phyloP scores from a whole-genome alignment of 2,888 invertebrate species.

The Cryptocephalus primarius region DNA sequence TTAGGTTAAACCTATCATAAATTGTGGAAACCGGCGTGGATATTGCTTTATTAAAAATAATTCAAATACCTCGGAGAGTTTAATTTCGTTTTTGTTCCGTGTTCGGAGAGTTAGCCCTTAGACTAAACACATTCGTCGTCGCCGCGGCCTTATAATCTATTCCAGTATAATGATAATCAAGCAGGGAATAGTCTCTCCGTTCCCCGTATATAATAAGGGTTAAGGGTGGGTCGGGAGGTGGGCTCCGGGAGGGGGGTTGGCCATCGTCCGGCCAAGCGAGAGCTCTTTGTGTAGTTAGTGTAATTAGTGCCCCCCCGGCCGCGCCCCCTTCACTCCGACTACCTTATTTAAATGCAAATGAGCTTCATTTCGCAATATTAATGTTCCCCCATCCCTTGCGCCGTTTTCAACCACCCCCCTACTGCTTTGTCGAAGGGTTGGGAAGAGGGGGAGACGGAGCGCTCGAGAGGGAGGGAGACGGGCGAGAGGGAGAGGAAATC shows the following conservation, averaged over 20 bases:
- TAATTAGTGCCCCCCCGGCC: conserved; percentile 37
- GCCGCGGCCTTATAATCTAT: conserved; percentile 34
- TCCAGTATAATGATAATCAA: conserved; percentile 37
- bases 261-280: conserved; percentile 39
- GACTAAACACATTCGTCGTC: conserved; percentile 24
- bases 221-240: conserved; percentile 14
- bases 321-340: conserved; percentile 29
- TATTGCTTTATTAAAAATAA: neutral
- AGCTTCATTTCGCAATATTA: conserved; percentile 84
- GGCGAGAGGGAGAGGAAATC: too few relatives aligned
- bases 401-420: conserved; percentile 22
- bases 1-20: too few relatives aligned
- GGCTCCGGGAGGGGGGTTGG: conserved; percentile 25
- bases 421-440: conserved; percentile 6
- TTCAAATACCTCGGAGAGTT: too few relatives aligned
- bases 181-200: conserved; percentile 30
- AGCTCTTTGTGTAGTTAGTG: conserved; percentile 43
- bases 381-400: conserved; percentile 36
- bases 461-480: too few relatives aligned
- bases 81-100: neutral
- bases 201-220: conserved; percentile 28
- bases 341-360: conserved; percentile 85
- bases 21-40: conserved; percentile 1
- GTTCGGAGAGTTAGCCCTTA: neutral
- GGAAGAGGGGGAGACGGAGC: too few relatives aligned